Evolutionary conservation across 2,888 invertebrate genomes (phyloP).

Genomic region (Caradrina clavipalpis): DNA sequence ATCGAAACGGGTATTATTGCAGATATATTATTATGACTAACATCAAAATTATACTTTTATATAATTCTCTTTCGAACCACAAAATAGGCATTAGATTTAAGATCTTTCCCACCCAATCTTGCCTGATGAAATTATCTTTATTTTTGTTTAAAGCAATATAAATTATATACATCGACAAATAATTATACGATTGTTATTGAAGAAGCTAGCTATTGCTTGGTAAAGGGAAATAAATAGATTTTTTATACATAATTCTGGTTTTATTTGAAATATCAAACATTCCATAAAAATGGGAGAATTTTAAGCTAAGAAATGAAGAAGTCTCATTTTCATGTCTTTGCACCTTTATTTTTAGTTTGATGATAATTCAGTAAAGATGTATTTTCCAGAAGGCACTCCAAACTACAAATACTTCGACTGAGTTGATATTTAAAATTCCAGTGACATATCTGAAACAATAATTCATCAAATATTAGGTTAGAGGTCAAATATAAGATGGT

Average conservation of each 20-base stretch:
- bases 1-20: too few species aligned
- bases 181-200: constrained; percentile 18
- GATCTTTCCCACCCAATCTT: neutral
- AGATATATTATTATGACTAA: too few species aligned
- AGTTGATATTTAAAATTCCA: constrained; percentile 75
- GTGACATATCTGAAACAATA: constrained; percentile 79
- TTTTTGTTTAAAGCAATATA: constrained; percentile 21
- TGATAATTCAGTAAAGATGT: neutral
- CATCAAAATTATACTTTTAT: too few species aligned
- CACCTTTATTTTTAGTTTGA: neutral
- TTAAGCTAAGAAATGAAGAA: too few species aligned
- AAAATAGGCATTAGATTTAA: neutral
- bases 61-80: neutral
- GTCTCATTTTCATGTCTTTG: neutral
- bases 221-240: constrained; percentile 41
- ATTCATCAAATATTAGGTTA: neutral
- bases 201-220: constrained; percentile 52
- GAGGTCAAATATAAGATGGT: neutral
- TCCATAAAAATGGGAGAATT: neutral
- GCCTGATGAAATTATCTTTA: constrained; percentile 15
- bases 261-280: constrained; percentile 19
- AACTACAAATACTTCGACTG: neutral
- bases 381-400: neutral
- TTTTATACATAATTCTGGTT: constrained; percentile 37
- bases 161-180: constrained; percentile 29